Evolutionary conservation across 2,797 vertebrate genomes (phyloP).

Genomic region (Ceryle rudis): DNA sequence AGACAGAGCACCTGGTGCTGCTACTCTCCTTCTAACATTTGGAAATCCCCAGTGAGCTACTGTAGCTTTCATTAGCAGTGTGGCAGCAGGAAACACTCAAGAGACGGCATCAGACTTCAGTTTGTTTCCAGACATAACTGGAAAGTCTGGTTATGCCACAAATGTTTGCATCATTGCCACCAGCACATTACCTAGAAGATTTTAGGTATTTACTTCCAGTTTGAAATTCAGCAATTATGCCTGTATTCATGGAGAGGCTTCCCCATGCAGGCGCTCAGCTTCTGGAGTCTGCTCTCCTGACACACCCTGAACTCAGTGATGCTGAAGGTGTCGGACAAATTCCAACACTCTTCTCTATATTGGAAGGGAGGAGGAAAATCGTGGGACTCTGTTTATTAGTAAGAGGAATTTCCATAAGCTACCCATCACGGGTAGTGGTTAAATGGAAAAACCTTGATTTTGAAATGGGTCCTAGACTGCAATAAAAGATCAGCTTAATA

Average conservation of each 20-base stretch:
- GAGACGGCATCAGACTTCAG: neutral
- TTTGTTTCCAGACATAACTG: neutral
- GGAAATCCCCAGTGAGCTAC: slow-evolving; percentile 31
- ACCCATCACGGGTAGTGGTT: neutral
- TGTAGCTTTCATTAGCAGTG: neutral
- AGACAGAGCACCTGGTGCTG: neutral
- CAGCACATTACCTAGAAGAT: no score
- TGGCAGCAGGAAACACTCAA: neutral
- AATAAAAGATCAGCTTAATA: neutral
- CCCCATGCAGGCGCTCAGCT: neutral
- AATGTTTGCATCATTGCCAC: neutral
- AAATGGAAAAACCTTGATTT: neutral
- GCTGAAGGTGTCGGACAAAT: neutral
- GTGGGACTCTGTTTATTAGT: neutral
- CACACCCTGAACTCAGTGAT: neutral
- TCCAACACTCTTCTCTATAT: neutral
- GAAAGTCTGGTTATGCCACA: neutral
- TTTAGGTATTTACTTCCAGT: neutral
- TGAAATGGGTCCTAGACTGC: neutral
- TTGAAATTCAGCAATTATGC: neutral
- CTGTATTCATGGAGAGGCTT: neutral
- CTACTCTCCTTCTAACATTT: slow-evolving; percentile 4
- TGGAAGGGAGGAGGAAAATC: neutral
- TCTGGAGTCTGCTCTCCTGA: neutral
- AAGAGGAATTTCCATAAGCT: neutral